A percentile compares a stretch with the other conserved stretches of the same genome.
phyloP scores from a whole-genome alignment of 1,140 invertebrate genomes.

The Drosophila truncata region DNA sequence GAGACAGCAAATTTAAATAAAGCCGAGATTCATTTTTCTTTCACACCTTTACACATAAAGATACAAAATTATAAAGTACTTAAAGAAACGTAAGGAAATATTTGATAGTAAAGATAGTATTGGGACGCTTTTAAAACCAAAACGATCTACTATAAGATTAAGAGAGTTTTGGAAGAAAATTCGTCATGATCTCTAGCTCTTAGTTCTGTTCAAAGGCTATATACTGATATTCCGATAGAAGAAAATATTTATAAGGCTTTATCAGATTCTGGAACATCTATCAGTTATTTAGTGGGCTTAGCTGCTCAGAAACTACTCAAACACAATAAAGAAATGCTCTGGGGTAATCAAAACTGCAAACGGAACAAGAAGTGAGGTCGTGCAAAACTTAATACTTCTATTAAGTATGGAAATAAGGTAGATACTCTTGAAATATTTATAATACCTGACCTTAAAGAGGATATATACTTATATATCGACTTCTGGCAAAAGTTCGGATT shows the following conservation, averaged over 20 bases:
- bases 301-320: background rate
- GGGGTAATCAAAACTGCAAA: background rate
- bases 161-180: constrained; percentile 1
- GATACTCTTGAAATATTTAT: too few relatives aligned
- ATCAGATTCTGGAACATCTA: background rate
- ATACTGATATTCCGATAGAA: background rate
- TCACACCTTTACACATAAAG: background rate
- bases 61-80: background rate
- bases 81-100: background rate
- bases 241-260: background rate
- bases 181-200: background rate
- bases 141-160: background rate
- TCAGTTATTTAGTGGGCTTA: background rate
- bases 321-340: background rate
- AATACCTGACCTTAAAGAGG: too few relatives aligned
- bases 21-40: background rate
- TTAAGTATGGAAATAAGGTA: too few relatives aligned
- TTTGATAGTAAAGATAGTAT: background rate
- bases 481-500: too few relatives aligned
- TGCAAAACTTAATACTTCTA: too few relatives aligned
- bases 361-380: background rate
- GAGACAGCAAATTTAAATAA: background rate
- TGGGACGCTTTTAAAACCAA: background rate
- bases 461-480: too few relatives aligned
- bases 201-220: background rate